Percentiles rank a stretch among this genome's conserved stretches.
Evolutionary conservation across 2,888 invertebrate genomes (phyloP).

Genomic region (Pseudococcus viburni): DNA sequence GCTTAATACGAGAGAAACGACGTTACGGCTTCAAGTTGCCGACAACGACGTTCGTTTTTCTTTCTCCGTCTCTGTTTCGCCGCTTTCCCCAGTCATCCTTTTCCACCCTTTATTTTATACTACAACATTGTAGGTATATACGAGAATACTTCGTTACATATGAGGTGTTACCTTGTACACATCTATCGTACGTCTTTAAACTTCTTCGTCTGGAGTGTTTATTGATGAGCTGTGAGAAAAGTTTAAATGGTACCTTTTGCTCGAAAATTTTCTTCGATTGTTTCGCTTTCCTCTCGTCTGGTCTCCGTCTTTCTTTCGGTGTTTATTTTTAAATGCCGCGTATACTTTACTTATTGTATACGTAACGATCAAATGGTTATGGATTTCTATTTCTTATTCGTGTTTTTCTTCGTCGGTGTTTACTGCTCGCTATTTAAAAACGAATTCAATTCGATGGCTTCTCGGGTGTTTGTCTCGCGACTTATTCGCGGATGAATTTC

Average conservation of each 20-base stretch:
- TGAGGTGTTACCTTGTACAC: constrained; percentile 3
- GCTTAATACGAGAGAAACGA: constrained; percentile 3
- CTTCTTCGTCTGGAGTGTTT: constrained; percentile 6
- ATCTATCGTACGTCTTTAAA: neutral
- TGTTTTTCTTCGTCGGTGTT: neutral
- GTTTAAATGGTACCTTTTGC: neutral
- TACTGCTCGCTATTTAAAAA: neutral
- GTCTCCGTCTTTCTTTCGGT: too few species aligned
- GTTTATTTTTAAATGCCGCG: neutral
- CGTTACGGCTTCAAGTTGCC: constrained; percentile 7
- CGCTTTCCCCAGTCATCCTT: neutral
- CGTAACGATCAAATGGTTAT: neutral
- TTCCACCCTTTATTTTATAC: neutral
- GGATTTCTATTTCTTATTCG: neutral
- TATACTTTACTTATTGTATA: neutral
- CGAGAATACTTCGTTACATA: neutral
- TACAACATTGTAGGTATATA: neutral
- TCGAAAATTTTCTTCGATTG: constrained; percentile 14
- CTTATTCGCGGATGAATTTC: constrained; percentile 7
- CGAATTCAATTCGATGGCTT: neutral
- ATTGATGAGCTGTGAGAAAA: constrained; percentile 4
- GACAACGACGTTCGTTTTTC: constrained; percentile 14
- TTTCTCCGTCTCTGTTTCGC: neutral
- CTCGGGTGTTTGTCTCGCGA: neutral
- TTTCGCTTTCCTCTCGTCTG: neutral